A percentile compares a stretch with the other conserved stretches of the same genome.
These are phyloP conservation scores for Plumapathes pennacea DNA, from an alignment of 92 coral and sea anemone species.

Conservation along the genomic window DNA sequence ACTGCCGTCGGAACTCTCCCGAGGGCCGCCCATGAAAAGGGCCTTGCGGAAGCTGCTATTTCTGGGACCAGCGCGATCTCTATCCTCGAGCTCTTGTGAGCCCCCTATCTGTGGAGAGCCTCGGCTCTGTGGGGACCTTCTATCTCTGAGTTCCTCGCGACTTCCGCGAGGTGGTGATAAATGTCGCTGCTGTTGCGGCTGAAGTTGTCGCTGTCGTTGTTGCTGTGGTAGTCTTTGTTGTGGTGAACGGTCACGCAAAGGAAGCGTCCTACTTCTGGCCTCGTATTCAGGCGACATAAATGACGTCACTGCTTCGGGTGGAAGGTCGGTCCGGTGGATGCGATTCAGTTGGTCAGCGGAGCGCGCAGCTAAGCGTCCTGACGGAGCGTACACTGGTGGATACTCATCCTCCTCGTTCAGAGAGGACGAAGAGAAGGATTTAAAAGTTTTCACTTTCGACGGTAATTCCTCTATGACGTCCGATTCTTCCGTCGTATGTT, in stretches of 20 bases:
- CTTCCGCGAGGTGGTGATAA: slow-evolving; percentile 30
- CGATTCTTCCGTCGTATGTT: slow-evolving; percentile 55
- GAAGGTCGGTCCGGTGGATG: slow-evolving; percentile 35
- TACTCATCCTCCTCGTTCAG: slow-evolving; percentile 58
- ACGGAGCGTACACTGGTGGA: slow-evolving; percentile 74
- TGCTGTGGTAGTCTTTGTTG: slow-evolving; percentile 2
- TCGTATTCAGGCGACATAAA: slow-evolving; percentile 81
- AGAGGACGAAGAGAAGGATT: slow-evolving; percentile 62
- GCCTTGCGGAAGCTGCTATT: slow-evolving; percentile 76
- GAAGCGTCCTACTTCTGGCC: slow-evolving; percentile 5
- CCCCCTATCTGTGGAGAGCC: slow-evolving; percentile 17
- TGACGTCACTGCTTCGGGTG: slow-evolving; percentile 81
- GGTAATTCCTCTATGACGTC: slow-evolving; percentile 46
- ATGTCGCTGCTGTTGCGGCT: slow-evolving; percentile 23
- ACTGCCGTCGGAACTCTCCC: slow-evolving; percentile 57
- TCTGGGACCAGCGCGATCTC: slow-evolving; percentile 59
- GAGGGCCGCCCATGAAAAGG: slow-evolving; percentile 35
- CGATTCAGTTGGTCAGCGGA: slow-evolving; percentile 44
- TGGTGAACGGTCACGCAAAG: slow-evolving; percentile 18
- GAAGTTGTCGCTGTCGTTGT: background rate
- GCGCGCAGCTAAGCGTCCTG: slow-evolving; percentile 39
- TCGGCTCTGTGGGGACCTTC: slow-evolving; percentile 28
- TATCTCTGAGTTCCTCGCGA: slow-evolving; percentile 37
- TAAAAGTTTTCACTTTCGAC: slow-evolving; percentile 15
- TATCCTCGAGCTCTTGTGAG: slow-evolving; percentile 19